Conservation (phyloP, 92 coral and sea anemone genomes). For the Diadumene lineata region DNA sequence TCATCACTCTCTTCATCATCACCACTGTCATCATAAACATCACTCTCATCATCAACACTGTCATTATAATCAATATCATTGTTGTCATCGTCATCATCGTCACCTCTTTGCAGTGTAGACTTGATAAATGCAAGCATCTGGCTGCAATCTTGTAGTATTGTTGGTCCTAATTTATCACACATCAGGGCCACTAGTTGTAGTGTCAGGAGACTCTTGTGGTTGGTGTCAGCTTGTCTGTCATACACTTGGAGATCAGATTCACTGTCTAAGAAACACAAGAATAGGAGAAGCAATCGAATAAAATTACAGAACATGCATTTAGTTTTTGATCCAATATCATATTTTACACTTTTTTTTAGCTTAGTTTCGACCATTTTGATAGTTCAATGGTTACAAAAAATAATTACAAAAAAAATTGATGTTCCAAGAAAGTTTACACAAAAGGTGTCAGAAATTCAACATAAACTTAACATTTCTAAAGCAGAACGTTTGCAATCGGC, state of each 20-base stretch:
- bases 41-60: not conserved
- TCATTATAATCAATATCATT: not conserved
- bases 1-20: not conserved
- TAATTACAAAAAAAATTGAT: no score
- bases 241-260: slow-evolving; percentile 21
- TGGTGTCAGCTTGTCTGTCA: slow-evolving; percentile 12
- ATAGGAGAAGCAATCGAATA: no score
- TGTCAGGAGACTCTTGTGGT: slow-evolving; percentile 64
- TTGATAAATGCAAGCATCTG: slow-evolving; percentile 78
- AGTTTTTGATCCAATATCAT: no score
- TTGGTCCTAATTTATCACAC: slow-evolving; percentile 96
- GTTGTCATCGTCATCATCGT: not conserved
- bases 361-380: no score
- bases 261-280: slow-evolving; percentile 1
- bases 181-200: slow-evolving; percentile 79
- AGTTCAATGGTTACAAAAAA: no score
- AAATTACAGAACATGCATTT: no score
- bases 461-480: no score
- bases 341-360: no score
- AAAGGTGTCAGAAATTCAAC: no score
- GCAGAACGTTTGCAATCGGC: no score
- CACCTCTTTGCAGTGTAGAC: slow-evolving; percentile 74
- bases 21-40: not conserved
- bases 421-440: no score
- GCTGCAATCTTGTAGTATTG: slow-evolving; percentile 69